These are phyloP conservation scores for Calephelis nemesis DNA, from an alignment of 1,140 invertebrate species.

Conservation along the genomic window DNA sequence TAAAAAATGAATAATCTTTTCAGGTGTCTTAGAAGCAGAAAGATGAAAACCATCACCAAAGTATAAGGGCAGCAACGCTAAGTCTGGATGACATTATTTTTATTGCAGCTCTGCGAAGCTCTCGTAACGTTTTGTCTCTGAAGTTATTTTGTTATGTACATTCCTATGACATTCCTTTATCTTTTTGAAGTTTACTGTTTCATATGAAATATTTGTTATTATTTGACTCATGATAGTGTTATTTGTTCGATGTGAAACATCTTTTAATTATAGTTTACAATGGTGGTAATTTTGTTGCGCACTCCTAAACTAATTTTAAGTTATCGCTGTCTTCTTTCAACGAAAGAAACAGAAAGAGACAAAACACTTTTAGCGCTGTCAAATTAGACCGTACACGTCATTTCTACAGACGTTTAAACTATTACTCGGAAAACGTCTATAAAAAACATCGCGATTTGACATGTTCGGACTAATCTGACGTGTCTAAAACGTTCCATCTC, in stretches of 20 bases:
- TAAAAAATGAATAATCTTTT: background rate
- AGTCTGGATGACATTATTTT: slow-evolving; percentile 1
- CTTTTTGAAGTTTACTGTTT: slow-evolving; percentile 25
- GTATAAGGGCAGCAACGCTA: slow-evolving; percentile 43
- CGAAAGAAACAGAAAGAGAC: too few species aligned
- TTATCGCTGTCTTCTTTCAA: too few species aligned
- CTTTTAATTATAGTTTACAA: slow-evolving; percentile 25
- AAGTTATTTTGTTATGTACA: slow-evolving; percentile 3
- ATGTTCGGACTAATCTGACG: too few species aligned
- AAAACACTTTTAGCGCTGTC: too few species aligned
- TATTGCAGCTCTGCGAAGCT: background rate
- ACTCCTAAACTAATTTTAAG: too few species aligned
- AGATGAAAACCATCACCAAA: slow-evolving; percentile 65
- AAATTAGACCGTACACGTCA: too few species aligned
- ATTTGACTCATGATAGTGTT: background rate
- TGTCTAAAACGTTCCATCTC: too few species aligned
- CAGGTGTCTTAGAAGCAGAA: slow-evolving; percentile 64
- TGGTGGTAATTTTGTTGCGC: too few species aligned
- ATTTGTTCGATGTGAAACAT: slow-evolving; percentile 43
- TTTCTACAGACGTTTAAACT: too few species aligned
- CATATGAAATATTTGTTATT: slow-evolving; percentile 28
- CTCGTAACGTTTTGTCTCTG: background rate
- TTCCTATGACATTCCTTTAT: slow-evolving; percentile 21
- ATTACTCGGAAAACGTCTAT: too few species aligned
- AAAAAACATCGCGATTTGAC: too few species aligned